phyloP scores from a whole-genome alignment of 2,113 vertebrate genomes.

The Callithrix jacchus region DNA sequence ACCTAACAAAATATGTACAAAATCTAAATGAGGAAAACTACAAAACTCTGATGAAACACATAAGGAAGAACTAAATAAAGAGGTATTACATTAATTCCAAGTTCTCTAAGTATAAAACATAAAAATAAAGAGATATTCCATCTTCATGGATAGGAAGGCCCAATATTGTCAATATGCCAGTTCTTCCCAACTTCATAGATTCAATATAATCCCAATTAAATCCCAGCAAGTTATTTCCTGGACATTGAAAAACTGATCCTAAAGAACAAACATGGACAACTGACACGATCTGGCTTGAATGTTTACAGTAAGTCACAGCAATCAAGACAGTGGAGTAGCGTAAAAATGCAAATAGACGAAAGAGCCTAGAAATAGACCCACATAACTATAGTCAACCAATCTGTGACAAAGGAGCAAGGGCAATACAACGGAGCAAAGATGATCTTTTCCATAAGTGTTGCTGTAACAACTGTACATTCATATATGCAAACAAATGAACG shows the following conservation, averaged over 20 bases:
- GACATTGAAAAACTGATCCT: no score
- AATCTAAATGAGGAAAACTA: not conserved
- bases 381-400: not conserved
- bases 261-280: no score
- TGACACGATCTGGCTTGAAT: no score
- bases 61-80: not conserved
- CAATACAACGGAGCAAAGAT: not conserved
- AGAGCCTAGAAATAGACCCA: not conserved
- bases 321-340: no score
- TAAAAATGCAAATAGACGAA: no score
- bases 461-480: not conserved
- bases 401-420: not conserved
- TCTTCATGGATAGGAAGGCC: not conserved
- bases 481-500: not conserved
- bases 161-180: not conserved
- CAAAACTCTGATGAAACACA: not conserved
- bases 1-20: not conserved
- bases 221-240: not conserved
- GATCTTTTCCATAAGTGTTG: not conserved
- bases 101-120: no score
- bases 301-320: no score
- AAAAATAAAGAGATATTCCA: not conserved
- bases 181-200: not conserved
- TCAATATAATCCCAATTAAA: not conserved
- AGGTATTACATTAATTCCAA: not conserved